phyloP scores from a whole-genome alignment of 2,888 invertebrate species.

The Noctua fimbriata region DNA sequence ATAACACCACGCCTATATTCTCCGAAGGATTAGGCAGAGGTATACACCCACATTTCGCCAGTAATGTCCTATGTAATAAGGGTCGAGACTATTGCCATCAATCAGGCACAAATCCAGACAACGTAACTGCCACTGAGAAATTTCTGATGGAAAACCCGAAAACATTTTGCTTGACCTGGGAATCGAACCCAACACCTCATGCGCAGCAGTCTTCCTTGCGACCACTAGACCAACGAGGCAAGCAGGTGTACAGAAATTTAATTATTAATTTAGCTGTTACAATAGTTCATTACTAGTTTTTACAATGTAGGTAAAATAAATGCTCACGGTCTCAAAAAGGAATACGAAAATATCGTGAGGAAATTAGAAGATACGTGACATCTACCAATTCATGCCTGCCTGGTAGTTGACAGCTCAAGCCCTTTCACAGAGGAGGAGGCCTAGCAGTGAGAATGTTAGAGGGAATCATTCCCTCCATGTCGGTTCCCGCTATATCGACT shows the following conservation, averaged over 20 bases:
- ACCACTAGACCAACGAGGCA: background rate
- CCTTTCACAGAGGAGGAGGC: background rate
- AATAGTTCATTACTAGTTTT: background rate
- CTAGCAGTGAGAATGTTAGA: background rate
- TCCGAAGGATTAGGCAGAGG: background rate
- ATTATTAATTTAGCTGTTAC: background rate
- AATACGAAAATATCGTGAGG: too few species aligned
- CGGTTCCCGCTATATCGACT: too few species aligned
- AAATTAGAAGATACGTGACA: background rate
- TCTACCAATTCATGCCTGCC: background rate
- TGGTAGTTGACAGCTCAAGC: background rate
- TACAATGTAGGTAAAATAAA: too few species aligned
- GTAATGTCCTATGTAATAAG: background rate
- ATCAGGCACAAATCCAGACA: background rate
- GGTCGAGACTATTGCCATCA: background rate
- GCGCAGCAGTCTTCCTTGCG: background rate
- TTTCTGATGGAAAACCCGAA: background rate
- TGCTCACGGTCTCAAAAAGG: too few species aligned
- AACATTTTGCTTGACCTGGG: background rate
- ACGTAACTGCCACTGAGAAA: background rate
- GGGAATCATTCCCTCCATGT: too few species aligned
- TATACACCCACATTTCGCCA: background rate
- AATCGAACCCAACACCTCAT: background rate
- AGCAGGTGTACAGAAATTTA: background rate
- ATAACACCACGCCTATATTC: background rate